Evolutionary conservation across 2,797 vertebrate genomes (phyloP), one percentile per base, ranked within the genome.

Genomic region (Gallirallus australis): DNA sequence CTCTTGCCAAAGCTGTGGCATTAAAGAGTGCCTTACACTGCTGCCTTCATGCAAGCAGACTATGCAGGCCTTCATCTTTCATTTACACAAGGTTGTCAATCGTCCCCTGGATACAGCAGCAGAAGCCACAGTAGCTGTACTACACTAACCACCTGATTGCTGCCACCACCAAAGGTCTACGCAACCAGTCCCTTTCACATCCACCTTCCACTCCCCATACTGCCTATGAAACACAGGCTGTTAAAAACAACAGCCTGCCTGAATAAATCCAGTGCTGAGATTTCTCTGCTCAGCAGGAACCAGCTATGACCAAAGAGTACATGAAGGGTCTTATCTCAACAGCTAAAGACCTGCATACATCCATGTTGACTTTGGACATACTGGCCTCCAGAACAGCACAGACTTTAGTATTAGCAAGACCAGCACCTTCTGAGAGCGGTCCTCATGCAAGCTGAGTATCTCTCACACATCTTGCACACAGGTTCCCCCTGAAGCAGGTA

Each of bases 261-360:
- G 42, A 52, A 28, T 2, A 40, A 54, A 40, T 14, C 23, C 5
- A 79, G 47, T 2, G 20, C 59, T 23, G 50, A 80, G 24, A 23
- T 12, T 65, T 37, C 45, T 35, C 56, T 73, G 39, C 47, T 78
- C 56, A 28, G 54, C 70, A 72, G 39, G 25, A 65, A 52, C 6
- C 37, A 57, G 37, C 8, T 16, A 2, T 0, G 2, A 40, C 3
- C 35, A n/a, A 11, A 20, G 12, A 68, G 31, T 42, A 77, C 24
- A 10, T 0, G 0, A 21, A 0, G 2, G 25, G 31, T 63, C 25
- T 31, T 63, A 23, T 65, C 40, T 37, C 66, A 60, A 10, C 3
- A 85, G 50, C 39, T 68, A 54, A 19, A 53, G 47, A 78, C 27
- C 27, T 31, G 40, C 28, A 14, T 14, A 28, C 1, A 24, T 3